phyloP scores from a whole-genome alignment of 2,888 invertebrate genomes.

The Nemotelus nigrinus region DNA sequence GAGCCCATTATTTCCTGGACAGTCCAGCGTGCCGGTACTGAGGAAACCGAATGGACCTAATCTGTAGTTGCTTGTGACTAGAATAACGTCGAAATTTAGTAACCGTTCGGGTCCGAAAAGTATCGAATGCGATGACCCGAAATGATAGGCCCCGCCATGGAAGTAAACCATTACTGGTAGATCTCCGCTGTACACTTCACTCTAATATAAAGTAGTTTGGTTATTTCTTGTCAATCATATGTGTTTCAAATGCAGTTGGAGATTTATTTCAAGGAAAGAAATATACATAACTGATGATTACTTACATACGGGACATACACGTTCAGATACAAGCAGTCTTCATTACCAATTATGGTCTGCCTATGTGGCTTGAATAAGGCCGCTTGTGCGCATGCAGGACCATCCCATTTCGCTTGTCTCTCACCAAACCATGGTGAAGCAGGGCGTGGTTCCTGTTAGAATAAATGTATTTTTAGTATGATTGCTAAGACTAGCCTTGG shows the following conservation, averaged over 20 bases:
- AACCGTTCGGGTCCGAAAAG: constrained; percentile 74
- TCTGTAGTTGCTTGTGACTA: constrained; percentile 73
- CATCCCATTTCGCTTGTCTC: constrained; percentile 70
- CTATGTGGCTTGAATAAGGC: constrained; percentile 68
- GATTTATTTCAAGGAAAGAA: neutral
- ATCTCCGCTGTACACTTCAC: constrained; percentile 46
- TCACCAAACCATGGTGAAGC: constrained; percentile 69
- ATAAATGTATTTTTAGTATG: neutral
- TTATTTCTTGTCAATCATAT: no score
- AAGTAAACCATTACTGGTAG: constrained; percentile 74
- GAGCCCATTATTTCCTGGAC: constrained; percentile 71
- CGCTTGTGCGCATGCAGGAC: constrained; percentile 74
- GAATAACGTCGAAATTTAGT: constrained; percentile 71
- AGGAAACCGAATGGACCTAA: constrained; percentile 70
- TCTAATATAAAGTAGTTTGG: no score
- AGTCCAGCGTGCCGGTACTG: constrained; percentile 68
- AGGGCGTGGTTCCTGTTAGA: constrained; percentile 70
- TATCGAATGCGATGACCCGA: constrained; percentile 70
- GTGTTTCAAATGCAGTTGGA: neutral
- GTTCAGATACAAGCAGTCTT: constrained; percentile 78
- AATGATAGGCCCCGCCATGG: constrained; percentile 71
- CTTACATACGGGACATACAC: constrained; percentile 50
- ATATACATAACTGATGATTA: neutral
- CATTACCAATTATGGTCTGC: constrained; percentile 74
- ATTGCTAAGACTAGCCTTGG: neutral